Base-by-base conservation (phyloP, 2,888 invertebrate species). In the Thera britannica region DNA sequence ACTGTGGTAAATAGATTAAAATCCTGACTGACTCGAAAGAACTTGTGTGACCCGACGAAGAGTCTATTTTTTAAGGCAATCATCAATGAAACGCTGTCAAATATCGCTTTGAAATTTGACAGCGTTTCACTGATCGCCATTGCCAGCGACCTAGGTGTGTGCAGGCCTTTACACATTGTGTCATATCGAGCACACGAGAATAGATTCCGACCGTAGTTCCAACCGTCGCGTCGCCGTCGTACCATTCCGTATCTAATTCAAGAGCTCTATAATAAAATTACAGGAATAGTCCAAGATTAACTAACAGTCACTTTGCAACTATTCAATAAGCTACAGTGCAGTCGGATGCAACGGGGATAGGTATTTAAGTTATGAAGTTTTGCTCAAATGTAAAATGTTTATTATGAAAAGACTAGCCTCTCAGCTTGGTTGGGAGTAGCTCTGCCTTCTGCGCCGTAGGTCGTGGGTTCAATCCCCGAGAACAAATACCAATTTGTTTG, bases 251-350 rank as follows among this genome's bases (percentile, higher is more conserved):
- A 62, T 65, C 65, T 67, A 58, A 66, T 66, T 67, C 64, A 62
- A 58, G 58, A 67, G 56, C 60, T 59, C 49, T 55, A 55, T 57
- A 58, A 55, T 48, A 49, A 60, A 68, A 68, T 63, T 63, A 63
- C 63, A 65, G 61, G 64, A 61, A 64, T 61, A 62, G 67, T 67
- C 48, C 79, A 76, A 82, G 86, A 89, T 88, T 87, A n/a, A n/a
- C n/a, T n/a, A 88, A 83, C 79, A 79, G 85, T 84, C 85, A 89
- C 89, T 89, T 88, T 84, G 86, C 81, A 85, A 87, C 89, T 87
- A 86, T 88, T 85, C 83, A 86, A 85, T 86, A 80, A 76, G 48
- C 52, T 58, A 48, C 58, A 46, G 9, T 62, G 57, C 48, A 52
- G 54, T 86, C 80, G 23, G 58, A 35, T 66, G 12, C 44, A 49